Evolutionary conservation across 2,888 invertebrate species (phyloP), one percentile per base, ranked within the genome.

Genomic region (Chrysolina oricalcia): DNA sequence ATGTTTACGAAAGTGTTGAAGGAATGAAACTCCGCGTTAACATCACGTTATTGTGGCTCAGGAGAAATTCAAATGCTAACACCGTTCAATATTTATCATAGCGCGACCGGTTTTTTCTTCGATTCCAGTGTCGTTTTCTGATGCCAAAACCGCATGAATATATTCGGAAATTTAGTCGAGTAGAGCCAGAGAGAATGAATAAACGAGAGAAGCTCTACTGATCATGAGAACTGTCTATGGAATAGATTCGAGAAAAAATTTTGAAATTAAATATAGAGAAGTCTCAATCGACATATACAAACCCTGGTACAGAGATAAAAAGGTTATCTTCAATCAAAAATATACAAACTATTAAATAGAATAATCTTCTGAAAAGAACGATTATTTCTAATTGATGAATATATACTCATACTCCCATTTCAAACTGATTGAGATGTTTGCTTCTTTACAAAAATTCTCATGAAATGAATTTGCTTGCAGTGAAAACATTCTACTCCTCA

Each of bases 31-130:
- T 70, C 70, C 80, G 86, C 87, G 85, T 87, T 87, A 87, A 87
- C 87, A 85, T 83, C 85, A 83, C 85, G 85, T 87, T 87, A 87
- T 86, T 86, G 86, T 85, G 86, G 85, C 86, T 84, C 82, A 82
- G 81, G 83, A 86, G 86, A 87, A 87, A 87, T 87, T 87, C 87
- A 86, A 87, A 87, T 86, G 86, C 86, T 86, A 86, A 86, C 85
- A 82, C 83, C 82, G 83, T 87, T 86, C 86, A 86, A 86, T 86
- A 86, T 87, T 87, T 85, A 86, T 86, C 84, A 76, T 73, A 71
- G 65, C 65, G 72, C 56, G 64, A 59, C 71, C 68, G 41, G 65
- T 43, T 69, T 68, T 71, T 67, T 21, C 23, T 65, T 27, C 27
- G 35, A 15, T 17, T 50, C 40, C 40, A 19, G 23, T 53, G 68